Percentiles rank a stretch among this genome's conserved stretches.
Evolutionary conservation across 2,113 vertebrate species (phyloP).

Genomic region (Typhlomys cinereus): DNA sequence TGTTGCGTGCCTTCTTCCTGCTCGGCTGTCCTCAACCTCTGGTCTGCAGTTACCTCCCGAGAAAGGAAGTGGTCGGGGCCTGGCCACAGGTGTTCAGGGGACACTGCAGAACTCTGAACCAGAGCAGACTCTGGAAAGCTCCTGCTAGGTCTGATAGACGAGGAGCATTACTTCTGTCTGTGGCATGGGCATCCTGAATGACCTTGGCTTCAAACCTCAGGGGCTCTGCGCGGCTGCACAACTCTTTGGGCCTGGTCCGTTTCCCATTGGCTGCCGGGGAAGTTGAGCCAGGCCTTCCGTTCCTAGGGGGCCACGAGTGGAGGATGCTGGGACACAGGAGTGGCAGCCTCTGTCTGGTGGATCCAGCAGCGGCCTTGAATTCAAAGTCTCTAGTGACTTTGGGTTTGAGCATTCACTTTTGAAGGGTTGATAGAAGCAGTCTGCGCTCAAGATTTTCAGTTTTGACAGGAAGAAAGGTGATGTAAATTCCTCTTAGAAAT

Average conservation of each 20-base stretch:
- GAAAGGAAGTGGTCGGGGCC: background rate
- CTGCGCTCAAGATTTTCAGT: background rate
- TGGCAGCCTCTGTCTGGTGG: too few species aligned
- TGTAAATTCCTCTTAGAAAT: constrained; percentile 42
- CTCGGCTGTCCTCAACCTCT: background rate
- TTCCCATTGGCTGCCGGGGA: constrained; percentile 46
- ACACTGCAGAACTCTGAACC: background rate
- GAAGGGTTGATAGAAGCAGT: too few species aligned
- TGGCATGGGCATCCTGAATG: constrained; percentile 19
- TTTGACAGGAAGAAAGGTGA: background rate
- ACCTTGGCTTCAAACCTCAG: constrained; percentile 52
- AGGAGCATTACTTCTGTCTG: constrained; percentile 29
- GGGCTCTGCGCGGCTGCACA: background rate
- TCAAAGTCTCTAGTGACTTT: background rate
- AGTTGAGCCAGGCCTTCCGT: background rate
- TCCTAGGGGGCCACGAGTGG: too few species aligned
- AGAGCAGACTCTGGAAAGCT: background rate
- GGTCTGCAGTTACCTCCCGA: background rate
- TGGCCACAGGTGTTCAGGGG: background rate
- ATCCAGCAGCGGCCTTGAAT: too few species aligned
- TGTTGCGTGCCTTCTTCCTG: rapidly evolving
- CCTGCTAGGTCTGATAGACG: background rate
- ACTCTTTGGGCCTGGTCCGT: constrained; percentile 40
- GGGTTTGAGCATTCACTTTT: background rate
- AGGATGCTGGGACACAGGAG: rapidly evolving